Conservation (phyloP, 2,888 invertebrate genomes). For the Limnephilus marmoratus region DNA sequence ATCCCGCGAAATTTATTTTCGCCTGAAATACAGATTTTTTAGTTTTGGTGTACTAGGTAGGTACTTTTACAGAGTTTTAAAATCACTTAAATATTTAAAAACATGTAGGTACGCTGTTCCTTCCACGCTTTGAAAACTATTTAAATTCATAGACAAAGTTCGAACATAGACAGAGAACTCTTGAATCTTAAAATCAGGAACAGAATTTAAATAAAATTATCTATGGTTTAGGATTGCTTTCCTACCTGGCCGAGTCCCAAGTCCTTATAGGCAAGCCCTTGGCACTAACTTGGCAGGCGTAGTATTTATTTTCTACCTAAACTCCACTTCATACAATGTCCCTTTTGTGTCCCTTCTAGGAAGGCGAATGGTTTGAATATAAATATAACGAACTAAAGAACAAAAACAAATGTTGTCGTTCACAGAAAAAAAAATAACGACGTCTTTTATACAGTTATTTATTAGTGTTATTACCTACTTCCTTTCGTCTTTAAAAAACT, state of each 20-base stretch:
- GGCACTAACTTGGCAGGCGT: not conserved
- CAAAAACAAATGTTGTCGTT: not conserved
- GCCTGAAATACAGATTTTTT: not conserved
- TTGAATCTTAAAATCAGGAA: not conserved
- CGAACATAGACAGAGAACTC: not conserved
- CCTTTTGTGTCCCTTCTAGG: not conserved
- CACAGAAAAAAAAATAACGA: not conserved
- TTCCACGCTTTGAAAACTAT: not conserved
- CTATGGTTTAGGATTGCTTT: not conserved
- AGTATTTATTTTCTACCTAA: conserved; percentile 2
- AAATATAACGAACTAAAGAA: not conserved
- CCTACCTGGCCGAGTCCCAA: not conserved
- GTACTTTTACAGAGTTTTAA: too few species aligned
- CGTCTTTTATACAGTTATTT: not conserved
- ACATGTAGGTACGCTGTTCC: not conserved
- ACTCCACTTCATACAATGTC: not conserved
- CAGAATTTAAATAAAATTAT: not conserved
- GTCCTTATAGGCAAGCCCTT: not conserved
- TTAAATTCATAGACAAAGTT: not conserved
- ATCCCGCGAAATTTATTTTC: too few species aligned
- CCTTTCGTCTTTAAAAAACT: not conserved
- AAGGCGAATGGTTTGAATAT: not conserved
- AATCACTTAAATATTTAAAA: not conserved
- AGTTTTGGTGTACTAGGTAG: too few species aligned
- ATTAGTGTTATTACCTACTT: not conserved